These are phyloP conservation scores for Cynopterus brachyotis DNA, from an alignment of 2,113 vertebrate species.

Conservation along the genomic window DNA sequence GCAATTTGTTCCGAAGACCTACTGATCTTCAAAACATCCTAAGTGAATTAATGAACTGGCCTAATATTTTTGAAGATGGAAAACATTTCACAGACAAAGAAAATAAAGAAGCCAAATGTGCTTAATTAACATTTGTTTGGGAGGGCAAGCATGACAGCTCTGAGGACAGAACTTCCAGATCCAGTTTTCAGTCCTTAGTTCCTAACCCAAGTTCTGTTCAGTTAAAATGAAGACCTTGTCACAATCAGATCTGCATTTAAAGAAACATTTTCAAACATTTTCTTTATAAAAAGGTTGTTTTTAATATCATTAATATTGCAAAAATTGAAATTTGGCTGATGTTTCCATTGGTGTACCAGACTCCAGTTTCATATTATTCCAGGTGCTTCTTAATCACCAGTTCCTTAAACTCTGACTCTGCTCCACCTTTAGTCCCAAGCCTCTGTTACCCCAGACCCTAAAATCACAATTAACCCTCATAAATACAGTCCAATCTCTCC, in stretches of 20 bases:
- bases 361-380: background rate
- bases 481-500: background rate
- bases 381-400: background rate
- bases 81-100: background rate
- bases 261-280: background rate
- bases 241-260: background rate
- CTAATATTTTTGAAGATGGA: background rate
- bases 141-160: background rate
- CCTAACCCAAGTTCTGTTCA: background rate
- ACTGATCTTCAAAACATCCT: background rate
- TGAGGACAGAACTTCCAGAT: background rate
- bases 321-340: background rate
- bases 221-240: background rate
- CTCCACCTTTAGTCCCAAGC: accelerated
- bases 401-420: background rate
- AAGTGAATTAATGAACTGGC: background rate
- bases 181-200: background rate
- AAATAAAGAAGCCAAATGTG: background rate
- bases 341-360: background rate
- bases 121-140: background rate
- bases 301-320: background rate
- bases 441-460: background rate
- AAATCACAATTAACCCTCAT: background rate
- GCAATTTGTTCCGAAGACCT: constrained; percentile 21
- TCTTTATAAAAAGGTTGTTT: background rate